phyloP scores from a whole-genome alignment of 2,888 invertebrate species.

The Criorhina ranunculi region DNA sequence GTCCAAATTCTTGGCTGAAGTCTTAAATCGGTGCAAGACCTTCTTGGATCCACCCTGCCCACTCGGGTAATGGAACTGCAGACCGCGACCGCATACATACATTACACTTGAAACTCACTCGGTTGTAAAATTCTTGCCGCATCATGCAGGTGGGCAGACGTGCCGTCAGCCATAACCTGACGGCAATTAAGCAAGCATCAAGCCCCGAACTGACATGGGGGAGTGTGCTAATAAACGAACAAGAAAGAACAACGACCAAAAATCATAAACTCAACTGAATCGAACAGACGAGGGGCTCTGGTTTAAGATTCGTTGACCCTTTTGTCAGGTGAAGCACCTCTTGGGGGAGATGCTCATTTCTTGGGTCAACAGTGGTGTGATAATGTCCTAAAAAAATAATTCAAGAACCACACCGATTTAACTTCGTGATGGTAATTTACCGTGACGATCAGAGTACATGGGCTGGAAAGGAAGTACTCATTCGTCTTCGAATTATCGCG shows the following conservation, averaged over 20 bases:
- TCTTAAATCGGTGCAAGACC: conserved; percentile 49
- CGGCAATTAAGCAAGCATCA: conserved; percentile 65
- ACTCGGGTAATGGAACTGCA: conserved; percentile 61
- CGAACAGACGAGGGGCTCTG: conserved; percentile 18
- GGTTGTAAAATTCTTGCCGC: conserved; percentile 67
- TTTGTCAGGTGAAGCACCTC: conserved; percentile 37
- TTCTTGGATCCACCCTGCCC: conserved; percentile 21
- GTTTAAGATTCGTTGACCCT: conserved; percentile 65
- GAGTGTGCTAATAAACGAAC: conserved; percentile 65
- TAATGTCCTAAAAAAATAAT: background rate
- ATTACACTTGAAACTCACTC: conserved; percentile 64
- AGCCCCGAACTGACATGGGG: conserved; percentile 66
- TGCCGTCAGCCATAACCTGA: conserved; percentile 68
- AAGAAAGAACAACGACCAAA: conserved; percentile 33
- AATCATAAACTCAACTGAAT: conserved; percentile 41
- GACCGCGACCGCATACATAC: conserved; percentile 53
- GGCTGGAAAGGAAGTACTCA: conserved; percentile 1
- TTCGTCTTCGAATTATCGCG: conserved; percentile 37
- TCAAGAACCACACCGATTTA: conserved; percentile 17
- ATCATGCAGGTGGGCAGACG: conserved; percentile 61
- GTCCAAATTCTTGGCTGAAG: conserved; percentile 53
- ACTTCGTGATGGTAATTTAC: conserved; percentile 23
- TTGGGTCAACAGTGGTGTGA: conserved; percentile 34
- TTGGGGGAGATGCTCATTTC: conserved; percentile 8
- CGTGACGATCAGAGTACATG: conserved; percentile 19